A percentile compares a stretch with the other conserved stretches of the same genome.
Conservation (phyloP, 2,113 vertebrate genomes). For the Anser cygnoides region DNA sequence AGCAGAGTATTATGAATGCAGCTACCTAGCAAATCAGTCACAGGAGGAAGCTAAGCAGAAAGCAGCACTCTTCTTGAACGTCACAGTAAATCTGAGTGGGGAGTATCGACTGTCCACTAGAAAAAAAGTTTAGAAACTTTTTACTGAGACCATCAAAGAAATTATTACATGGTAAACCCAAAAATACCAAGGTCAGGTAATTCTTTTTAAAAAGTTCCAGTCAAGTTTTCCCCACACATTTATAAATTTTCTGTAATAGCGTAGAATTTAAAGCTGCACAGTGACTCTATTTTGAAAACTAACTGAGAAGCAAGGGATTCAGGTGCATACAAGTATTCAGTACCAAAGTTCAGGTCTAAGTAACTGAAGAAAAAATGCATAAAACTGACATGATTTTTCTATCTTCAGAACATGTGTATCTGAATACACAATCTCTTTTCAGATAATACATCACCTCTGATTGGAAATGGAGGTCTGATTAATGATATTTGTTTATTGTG, state of each 20-base stretch:
- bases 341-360: not conserved
- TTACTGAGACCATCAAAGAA: constrained; percentile 5
- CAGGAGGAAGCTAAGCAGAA: not conserved
- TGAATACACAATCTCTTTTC: not conserved
- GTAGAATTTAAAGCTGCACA: not conserved
- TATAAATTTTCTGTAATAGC: not conserved
- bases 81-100: constrained; percentile 29
- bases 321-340: not conserved
- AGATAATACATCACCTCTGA: not conserved
- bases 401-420: not conserved
- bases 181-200: not conserved
- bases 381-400: not conserved
- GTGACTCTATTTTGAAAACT: not conserved
- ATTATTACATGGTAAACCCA: not conserved
- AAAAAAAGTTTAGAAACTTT: constrained; percentile 19
- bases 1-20: not conserved
- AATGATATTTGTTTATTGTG: not conserved
- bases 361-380: not conserved
- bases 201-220: not conserved
- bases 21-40: constrained; percentile 30
- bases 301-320: not conserved
- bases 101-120: not conserved
- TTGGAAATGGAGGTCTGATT: not conserved
- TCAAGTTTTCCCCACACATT: not conserved
- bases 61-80: not conserved